Conservation (phyloP, 2,888 invertebrate genomes). For the Liopterus haemorrhoidalis region DNA sequence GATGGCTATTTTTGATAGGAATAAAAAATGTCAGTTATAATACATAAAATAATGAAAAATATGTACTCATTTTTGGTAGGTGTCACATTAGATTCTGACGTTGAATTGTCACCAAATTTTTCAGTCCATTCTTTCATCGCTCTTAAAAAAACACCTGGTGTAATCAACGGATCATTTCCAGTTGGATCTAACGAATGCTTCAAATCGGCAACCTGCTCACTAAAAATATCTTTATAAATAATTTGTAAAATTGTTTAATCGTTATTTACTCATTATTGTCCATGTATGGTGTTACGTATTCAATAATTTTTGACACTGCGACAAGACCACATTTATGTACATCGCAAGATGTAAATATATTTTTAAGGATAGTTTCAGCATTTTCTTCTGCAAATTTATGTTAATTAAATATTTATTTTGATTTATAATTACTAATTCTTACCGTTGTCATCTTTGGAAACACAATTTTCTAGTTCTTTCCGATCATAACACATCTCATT, state of each 20-base stretch:
- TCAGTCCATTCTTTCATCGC: constrained; percentile 37
- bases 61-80: too few species aligned
- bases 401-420: too few species aligned
- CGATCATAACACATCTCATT: too few species aligned
- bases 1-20: too few species aligned
- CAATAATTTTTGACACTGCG: constrained; percentile 35
- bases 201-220: constrained; percentile 35
- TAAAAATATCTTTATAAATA: constrained; percentile 24
- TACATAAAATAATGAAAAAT: too few species aligned
- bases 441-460: too few species aligned
- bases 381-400: too few species aligned
- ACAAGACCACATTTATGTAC: constrained; percentile 33
- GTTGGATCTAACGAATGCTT: constrained; percentile 35
- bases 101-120: too few species aligned
- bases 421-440: too few species aligned
- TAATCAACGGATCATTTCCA: constrained; percentile 31
- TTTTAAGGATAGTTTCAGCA: constrained; percentile 31
- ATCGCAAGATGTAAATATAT: constrained; percentile 38
- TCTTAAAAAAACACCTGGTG: constrained; percentile 33
- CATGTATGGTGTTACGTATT: constrained; percentile 37
- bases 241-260: constrained; percentile 3
- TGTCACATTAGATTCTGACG: too few species aligned
- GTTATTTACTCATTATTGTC: constrained; percentile 35
- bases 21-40: too few species aligned
- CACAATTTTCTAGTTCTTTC: too few species aligned